These are phyloP conservation scores for Lamellibrachia satsuma DNA, from an alignment of 2,888 invertebrate genomes.

Conservation along the genomic window DNA sequence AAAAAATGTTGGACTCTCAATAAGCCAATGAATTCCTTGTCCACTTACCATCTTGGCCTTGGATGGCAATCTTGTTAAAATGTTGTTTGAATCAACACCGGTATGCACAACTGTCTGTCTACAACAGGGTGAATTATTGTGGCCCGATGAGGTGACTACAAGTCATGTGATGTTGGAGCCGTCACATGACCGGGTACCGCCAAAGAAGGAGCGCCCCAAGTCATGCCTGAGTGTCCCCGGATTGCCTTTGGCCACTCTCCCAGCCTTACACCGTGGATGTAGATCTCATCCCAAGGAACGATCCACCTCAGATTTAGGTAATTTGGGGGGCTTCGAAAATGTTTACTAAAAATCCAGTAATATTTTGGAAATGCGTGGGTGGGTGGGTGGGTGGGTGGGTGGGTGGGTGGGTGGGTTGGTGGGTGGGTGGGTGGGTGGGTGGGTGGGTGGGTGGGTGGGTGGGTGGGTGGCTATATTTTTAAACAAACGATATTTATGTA, in stretches of 20 bases:
- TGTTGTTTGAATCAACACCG: neutral
- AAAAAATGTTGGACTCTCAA: too few relatives aligned
- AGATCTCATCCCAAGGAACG: constrained; percentile 2
- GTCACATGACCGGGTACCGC: neutral
- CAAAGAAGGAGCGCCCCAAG: neutral
- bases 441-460: neutral
- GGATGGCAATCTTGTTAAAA: neutral
- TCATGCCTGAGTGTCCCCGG: neutral
- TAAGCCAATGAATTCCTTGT: too few relatives aligned
- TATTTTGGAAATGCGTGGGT: neutral
- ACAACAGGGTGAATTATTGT: constrained; percentile 6
- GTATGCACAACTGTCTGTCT: neutral
- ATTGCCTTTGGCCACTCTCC: neutral
- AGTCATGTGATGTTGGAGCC: constrained; percentile 3
- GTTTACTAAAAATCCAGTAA: neutral
- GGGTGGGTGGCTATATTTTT: too few relatives aligned
- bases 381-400: neutral
- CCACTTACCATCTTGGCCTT: neutral
- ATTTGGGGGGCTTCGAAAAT: neutral
- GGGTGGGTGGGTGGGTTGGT: too few relatives aligned
- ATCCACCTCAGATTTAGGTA: neutral
- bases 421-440: too few relatives aligned
- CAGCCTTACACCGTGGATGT: neutral
- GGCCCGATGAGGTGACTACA: neutral
- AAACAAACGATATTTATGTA: too few relatives aligned